Evolutionary conservation across 2,797 vertebrate genomes (phyloP).

Genomic region (Hemitrygon akajei): DNA sequence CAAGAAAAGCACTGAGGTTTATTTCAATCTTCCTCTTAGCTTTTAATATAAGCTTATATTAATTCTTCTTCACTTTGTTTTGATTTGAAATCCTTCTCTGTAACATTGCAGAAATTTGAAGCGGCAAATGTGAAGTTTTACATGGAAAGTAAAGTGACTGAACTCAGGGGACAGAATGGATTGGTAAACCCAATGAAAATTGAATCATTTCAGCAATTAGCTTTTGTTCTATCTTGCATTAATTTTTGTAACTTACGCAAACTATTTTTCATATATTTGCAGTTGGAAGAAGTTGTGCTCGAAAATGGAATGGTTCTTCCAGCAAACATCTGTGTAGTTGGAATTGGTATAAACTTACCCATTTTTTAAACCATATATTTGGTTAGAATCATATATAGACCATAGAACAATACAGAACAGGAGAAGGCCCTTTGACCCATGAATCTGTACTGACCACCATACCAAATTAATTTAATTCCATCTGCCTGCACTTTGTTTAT

Average conservation of each 20-base stretch:
- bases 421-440: too few species aligned
- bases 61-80: background rate
- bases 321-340: slow-evolving; percentile 69
- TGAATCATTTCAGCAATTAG: background rate
- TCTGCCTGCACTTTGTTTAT: too few species aligned
- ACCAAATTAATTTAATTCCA: too few species aligned
- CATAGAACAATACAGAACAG: background rate
- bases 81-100: background rate
- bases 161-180: slow-evolving; percentile 65
- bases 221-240: too few species aligned
- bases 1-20: background rate
- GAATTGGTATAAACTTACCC: slow-evolving; percentile 63
- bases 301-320: slow-evolving; percentile 58
- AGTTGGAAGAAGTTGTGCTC: slow-evolving; percentile 70
- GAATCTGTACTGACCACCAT: too few species aligned
- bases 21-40: background rate
- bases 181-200: slow-evolving; percentile 53
- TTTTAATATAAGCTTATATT: background rate
- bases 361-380: background rate
- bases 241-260: background rate
- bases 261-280: slow-evolving; percentile 37
- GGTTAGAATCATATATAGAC: background rate
- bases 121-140: slow-evolving; percentile 69
- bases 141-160: slow-evolving; percentile 62
- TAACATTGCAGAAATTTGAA: slow-evolving; percentile 65